Conservation (phyloP, 2,888 invertebrate species). For the Stenoptilia bipunctidactyla region DNA sequence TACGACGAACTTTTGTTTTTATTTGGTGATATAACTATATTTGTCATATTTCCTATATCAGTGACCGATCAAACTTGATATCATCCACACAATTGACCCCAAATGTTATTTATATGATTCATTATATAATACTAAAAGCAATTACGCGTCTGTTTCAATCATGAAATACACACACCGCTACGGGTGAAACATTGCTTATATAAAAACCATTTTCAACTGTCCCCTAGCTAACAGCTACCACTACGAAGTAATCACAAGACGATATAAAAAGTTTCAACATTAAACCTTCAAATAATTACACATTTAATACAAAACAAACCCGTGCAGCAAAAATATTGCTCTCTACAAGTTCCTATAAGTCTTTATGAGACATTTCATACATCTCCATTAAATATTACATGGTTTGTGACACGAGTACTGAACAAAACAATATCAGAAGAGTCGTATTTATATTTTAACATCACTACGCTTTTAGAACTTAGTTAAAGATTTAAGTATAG, state of each 20-base stretch:
- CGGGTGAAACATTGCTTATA: constrained; percentile 36
- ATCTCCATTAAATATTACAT: no score
- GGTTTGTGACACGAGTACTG: constrained; percentile 18
- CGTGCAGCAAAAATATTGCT: constrained; percentile 41
- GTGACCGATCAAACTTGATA: no score
- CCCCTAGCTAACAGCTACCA: constrained; percentile 40
- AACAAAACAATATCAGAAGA: constrained; percentile 43
- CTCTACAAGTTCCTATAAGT: constrained; percentile 24
- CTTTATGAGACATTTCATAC: constrained; percentile 18
- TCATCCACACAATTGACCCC: neutral
- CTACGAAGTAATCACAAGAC: constrained; percentile 41
- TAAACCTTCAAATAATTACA: constrained; percentile 34
- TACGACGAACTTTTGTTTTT: neutral
- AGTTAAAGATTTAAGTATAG: constrained; percentile 30
- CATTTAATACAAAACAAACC: constrained; percentile 31
- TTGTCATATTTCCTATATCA: no score
- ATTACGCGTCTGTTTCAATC: constrained; percentile 12
- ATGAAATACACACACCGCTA: constrained; percentile 31
- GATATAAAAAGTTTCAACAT: constrained; percentile 38
- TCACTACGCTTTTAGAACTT: constrained; percentile 23
- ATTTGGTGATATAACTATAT: no score
- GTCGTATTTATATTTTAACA: constrained; percentile 12
- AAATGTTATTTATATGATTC: neutral
- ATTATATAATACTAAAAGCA: neutral
- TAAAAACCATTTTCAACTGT: constrained; percentile 24